These are phyloP conservation scores for Cebidichthys violaceus DNA, from an alignment of 2,113 vertebrate genomes.

Conservation along the genomic window DNA sequence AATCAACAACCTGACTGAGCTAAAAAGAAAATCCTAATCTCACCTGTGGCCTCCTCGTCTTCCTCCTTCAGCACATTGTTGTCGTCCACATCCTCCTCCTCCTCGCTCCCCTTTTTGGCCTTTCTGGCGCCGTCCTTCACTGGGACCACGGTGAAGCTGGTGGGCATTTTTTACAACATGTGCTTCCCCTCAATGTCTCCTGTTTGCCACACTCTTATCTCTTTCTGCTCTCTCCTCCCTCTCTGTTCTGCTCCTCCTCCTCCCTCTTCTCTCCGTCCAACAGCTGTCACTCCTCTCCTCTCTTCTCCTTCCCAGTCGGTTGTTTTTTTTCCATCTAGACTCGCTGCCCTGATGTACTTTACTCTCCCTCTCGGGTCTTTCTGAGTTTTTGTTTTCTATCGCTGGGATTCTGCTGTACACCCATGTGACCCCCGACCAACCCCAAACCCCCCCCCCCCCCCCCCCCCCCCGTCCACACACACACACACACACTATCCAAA, in stretches of 20 bases:
- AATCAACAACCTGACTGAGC: not conserved
- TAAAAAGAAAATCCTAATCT: constrained; percentile 16
- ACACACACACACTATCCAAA: constrained; percentile 65
- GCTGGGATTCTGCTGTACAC: constrained; percentile 70
- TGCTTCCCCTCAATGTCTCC: constrained; percentile 59
- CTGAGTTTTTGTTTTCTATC: constrained; percentile 72
- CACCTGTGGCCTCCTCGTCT: constrained; percentile 69
- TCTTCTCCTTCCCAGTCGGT: constrained; percentile 22
- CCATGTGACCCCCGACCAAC: constrained; percentile 76
- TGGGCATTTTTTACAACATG: constrained; percentile 86
- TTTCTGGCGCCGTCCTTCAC: constrained; percentile 75
- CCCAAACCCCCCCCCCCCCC: not conserved
- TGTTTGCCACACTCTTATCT: constrained; percentile 62
- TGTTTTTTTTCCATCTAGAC: constrained; percentile 6
- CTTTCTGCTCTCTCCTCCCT: constrained; percentile 16
- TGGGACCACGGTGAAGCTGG: constrained; percentile 86
- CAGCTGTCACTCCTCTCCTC: constrained; percentile 43
- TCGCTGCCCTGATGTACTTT: constrained; percentile 26
- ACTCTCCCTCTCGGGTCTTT: constrained; percentile 45
- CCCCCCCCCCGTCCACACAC: not conserved
- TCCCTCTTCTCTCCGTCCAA: constrained; percentile 23
- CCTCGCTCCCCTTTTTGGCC: constrained; percentile 36
- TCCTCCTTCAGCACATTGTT: constrained; percentile 70
- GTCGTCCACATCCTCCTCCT: constrained; percentile 75
- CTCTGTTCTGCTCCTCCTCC: constrained; percentile 11